Evolutionary conservation across 2,797 vertebrate genomes (phyloP), one percentile per base, ranked within the genome.

Genomic region (Etheostoma perlongum): DNA sequence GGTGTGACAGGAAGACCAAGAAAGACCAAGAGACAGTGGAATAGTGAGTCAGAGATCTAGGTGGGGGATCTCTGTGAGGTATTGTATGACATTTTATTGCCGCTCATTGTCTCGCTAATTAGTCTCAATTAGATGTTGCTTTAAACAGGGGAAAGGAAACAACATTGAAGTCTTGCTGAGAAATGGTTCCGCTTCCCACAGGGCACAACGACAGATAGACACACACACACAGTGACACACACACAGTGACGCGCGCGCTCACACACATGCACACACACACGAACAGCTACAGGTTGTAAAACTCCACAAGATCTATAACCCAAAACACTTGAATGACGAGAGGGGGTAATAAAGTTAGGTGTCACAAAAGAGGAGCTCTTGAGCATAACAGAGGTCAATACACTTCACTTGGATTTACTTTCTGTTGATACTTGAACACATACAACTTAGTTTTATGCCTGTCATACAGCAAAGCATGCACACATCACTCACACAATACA

Each of bases 251-350:
- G 80, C 74, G 81, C 65, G 42, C 62, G 46, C 30, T n/a, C 46
- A 84, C 51, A 84, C 79, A 81, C 77, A 82, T 67, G 78, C 64
- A 70, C 55, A 58, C 72, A 75, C 81, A 84, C 67, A 78, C 69
- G 61, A 55, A 76, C 67, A 64, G 70, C 55, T 58, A 72, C 76
- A 87, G 80, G 90, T 82, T 92, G 89, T 93, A 93, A 93, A 92
- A 89, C 85, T 89, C 74, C 12, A 83, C 73, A 85, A 90, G 91
- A 93, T 93, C 91, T 91, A 94, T 70, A 87, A 85, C 87, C 81
- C 57, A 86, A 76, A 92, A 72, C 83, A 84, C 88, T 72, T 88
- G 81, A 89, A 86, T 85, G 67, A 71, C 71, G 79, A 51, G 15
- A 55, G 48, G 33, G 74, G 72, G 74, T 74, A 68, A 91, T 93